Conservation (phyloP, 1,140 invertebrate genomes). For the Leptinotarsa defecta region DNA sequence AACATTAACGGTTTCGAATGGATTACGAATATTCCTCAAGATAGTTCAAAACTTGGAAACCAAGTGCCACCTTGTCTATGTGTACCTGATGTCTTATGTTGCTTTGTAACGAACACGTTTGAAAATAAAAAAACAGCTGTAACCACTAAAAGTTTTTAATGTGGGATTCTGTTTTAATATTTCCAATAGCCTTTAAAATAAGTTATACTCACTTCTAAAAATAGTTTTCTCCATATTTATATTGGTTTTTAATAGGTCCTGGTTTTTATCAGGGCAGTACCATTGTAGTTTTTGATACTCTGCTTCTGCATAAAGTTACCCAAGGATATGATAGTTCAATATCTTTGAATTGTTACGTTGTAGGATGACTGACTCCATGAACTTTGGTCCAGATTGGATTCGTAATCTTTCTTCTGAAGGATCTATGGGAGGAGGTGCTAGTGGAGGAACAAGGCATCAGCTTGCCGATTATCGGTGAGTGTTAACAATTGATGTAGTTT, state of each 20-base stretch:
- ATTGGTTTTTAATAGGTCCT: slow-evolving; percentile 8
- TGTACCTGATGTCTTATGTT: not conserved
- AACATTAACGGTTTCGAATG: not conserved
- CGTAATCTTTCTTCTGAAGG: slow-evolving; percentile 66
- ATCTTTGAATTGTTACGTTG: slow-evolving; percentile 23
- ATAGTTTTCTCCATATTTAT: slow-evolving; percentile 48
- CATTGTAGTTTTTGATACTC: too few relatives aligned
- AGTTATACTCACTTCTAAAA: slow-evolving; percentile 41
- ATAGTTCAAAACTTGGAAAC: not conserved
- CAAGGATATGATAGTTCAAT: slow-evolving; percentile 19
- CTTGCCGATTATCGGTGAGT: slow-evolving; percentile 70
- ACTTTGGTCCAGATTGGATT: slow-evolving; percentile 76
- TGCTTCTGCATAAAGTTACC: not conserved
- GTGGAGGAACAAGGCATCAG: slow-evolving; percentile 59
- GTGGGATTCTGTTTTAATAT: not conserved
- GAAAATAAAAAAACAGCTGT: not conserved
- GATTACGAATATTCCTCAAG: not conserved
- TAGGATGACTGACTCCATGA: slow-evolving; percentile 61
- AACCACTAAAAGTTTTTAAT: not conserved
- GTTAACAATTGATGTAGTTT: not conserved
- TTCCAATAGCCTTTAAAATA: slow-evolving; percentile 3
- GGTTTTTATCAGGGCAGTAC: not conserved
- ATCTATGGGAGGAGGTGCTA: slow-evolving; percentile 52
- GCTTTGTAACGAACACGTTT: not conserved
- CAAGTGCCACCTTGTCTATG: slow-evolving; percentile 47